Percentiles rank a stretch among this genome's conserved stretches.
Evolutionary conservation across 2,113 vertebrate species (phyloP).

Genomic region (Cryptomyrus ogoouensis): DNA sequence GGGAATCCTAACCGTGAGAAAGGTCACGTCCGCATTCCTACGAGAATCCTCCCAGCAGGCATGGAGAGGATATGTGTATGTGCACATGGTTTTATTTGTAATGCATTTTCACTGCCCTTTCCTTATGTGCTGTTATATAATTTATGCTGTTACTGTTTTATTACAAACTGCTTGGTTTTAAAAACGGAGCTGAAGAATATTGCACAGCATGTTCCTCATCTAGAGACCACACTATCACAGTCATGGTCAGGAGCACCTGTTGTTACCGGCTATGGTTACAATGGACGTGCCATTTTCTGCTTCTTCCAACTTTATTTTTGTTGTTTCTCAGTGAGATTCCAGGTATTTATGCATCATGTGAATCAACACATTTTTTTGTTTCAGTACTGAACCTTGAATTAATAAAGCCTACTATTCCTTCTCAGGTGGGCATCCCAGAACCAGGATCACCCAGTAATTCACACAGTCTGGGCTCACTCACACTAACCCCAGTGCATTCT

Average conservation of each 20-base stretch:
- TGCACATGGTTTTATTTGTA: neutral
- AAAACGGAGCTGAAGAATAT: neutral
- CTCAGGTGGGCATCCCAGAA: neutral
- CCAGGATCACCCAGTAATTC: neutral
- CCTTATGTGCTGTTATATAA: neutral
- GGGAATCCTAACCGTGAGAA: neutral
- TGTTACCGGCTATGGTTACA: too few species aligned
- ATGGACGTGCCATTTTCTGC: neutral
- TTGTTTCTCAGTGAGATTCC: neutral
- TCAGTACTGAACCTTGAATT: neutral
- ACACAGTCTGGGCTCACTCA: neutral
- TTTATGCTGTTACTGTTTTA: neutral
- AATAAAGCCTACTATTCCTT: neutral
- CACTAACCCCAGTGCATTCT: neutral
- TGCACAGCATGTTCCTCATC: neutral
- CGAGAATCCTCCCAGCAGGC: neutral
- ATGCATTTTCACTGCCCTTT: neutral
- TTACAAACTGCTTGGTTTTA: neutral
- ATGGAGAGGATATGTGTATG: neutral
- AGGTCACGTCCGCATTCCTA: neutral
- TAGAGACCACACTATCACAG: neutral
- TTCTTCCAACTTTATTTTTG: neutral
- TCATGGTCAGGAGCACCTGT: neutral
- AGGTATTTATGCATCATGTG: neutral
- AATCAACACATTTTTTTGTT: neutral